Percentiles rank a stretch among this genome's conserved stretches.
These are phyloP conservation scores for Carduelis carduelis DNA, from an alignment of 2,797 vertebrate species.

Conservation along the genomic window DNA sequence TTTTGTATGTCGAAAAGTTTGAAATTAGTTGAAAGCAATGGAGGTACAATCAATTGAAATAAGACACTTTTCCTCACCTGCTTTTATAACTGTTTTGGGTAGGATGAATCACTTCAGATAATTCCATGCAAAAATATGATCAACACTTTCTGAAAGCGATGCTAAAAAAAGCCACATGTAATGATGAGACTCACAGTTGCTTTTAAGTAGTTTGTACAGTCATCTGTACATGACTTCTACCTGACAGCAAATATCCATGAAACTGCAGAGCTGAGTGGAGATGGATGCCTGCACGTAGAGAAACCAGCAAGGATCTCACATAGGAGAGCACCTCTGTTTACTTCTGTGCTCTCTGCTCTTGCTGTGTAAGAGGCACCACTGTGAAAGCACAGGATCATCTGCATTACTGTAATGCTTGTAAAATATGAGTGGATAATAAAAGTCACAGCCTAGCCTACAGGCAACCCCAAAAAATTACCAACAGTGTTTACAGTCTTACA, in stretches of 20 bases:
- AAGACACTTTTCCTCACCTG: neutral
- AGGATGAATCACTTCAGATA: neutral
- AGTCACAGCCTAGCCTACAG: neutral
- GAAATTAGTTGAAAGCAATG: neutral
- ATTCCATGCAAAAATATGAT: neutral
- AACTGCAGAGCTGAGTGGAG: neutral
- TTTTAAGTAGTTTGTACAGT: neutral
- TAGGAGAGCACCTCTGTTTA: neutral
- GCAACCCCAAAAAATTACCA: neutral
- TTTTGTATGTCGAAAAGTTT: neutral
- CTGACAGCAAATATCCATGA: neutral
- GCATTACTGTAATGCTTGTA: neutral
- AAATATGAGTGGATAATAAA: neutral
- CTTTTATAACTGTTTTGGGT: neutral
- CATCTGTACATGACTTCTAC: neutral
- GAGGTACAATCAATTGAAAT: neutral
- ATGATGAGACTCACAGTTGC: neutral
- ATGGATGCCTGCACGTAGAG: neutral
- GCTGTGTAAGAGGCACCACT: accelerated
- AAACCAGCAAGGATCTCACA: neutral
- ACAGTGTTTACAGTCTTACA: neutral
- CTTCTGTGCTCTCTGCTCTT: neutral
- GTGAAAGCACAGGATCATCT: neutral
- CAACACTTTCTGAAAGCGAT: neutral
- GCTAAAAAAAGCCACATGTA: neutral